phyloP scores from a whole-genome alignment of 2,797 vertebrate species.

The Syndactyla subalaris region DNA sequence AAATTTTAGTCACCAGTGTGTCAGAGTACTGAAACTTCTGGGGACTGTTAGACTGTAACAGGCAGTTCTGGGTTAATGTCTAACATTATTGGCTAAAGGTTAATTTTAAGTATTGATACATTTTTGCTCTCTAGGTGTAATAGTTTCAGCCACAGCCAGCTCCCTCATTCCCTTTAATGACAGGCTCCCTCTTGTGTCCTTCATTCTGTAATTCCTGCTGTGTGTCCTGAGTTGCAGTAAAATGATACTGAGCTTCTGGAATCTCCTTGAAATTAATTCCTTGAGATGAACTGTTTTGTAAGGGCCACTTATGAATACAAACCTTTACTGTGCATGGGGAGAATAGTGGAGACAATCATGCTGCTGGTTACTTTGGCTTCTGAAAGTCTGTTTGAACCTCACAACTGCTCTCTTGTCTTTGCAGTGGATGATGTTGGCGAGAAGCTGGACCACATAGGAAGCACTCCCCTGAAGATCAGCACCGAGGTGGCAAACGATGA shows the following conservation, averaged over 20 bases:
- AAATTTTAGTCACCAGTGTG: background rate
- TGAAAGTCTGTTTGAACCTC: conserved; percentile 1
- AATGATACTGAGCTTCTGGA: background rate
- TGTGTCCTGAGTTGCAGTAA: background rate
- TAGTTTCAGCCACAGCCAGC: background rate
- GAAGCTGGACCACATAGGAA: conserved; percentile 94
- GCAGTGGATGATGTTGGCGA: conserved; percentile 97
- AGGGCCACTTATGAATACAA: background rate
- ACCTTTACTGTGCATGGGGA: background rate
- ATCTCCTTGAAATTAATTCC: background rate
- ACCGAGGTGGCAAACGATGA: conserved; percentile 92
- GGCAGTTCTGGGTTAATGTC: background rate
- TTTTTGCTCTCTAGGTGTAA: background rate
- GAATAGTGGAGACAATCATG: background rate
- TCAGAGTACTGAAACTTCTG: background rate
- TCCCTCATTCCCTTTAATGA: background rate
- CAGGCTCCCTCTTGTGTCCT: background rate
- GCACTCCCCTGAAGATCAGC: conserved; percentile 93
- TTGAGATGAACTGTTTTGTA: background rate
- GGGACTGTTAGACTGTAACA: background rate
- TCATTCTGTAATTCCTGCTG: background rate
- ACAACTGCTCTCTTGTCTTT: conserved; percentile 53
- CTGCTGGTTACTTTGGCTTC: background rate
- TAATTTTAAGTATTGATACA: background rate
- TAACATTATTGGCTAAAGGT: background rate